phyloP scores from a whole-genome alignment of 2,113 vertebrate species.

The Piliocolobus tephrosceles region DNA sequence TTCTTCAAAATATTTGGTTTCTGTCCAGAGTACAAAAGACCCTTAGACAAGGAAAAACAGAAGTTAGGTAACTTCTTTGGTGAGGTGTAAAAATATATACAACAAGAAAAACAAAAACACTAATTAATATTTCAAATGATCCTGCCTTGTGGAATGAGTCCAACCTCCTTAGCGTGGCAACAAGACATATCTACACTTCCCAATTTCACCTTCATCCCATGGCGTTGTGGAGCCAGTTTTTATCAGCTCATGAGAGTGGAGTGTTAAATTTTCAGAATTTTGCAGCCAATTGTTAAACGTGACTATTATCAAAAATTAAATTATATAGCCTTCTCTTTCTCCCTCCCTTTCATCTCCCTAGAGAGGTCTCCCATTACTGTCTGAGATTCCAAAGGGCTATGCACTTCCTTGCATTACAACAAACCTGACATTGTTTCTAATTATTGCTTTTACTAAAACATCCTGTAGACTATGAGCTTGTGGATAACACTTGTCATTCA shows the following conservation, averaged over 20 bases:
- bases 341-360: background rate
- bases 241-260: background rate
- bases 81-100: background rate
- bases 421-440: background rate
- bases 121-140: slow-evolving; percentile 22
- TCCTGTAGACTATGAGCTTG: background rate
- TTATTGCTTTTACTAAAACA: slow-evolving; percentile 3
- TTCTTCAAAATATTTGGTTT: slow-evolving; percentile 23
- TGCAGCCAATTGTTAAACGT: background rate
- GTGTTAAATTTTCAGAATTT: background rate
- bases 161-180: background rate
- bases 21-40: background rate
- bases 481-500: slow-evolving; percentile 22
- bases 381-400: background rate
- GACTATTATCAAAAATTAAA: slow-evolving; percentile 11
- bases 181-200: background rate
- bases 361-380: background rate
- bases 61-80: background rate
- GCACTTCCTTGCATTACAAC: background rate
- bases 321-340: background rate
- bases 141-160: background rate
- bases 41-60: background rate
- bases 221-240: background rate
- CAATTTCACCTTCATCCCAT: background rate
- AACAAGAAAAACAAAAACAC: background rate